phyloP scores from a whole-genome alignment of 1,140 invertebrate genomes.

The Drosophila guanche region DNA sequence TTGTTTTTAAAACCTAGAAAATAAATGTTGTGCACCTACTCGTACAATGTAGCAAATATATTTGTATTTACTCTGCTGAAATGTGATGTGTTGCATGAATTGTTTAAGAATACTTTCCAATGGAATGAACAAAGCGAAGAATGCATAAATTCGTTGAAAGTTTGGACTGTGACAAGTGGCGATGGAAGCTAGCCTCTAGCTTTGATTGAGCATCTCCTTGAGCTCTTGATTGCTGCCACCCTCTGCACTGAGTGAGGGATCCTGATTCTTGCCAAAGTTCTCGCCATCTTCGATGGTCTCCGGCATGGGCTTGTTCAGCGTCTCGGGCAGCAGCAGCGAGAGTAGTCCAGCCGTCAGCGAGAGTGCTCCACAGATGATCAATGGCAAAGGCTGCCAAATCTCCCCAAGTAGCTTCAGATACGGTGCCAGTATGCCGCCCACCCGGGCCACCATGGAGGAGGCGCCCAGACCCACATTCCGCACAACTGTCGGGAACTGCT shows the following conservation, averaged over 20 bases:
- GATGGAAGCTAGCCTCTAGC: slow-evolving; percentile 21
- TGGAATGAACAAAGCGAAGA: slow-evolving; percentile 45
- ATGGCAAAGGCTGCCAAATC: slow-evolving; percentile 88
- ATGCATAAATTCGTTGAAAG: slow-evolving; percentile 66
- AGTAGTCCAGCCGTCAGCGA: slow-evolving; percentile 87
- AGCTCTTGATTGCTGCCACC: slow-evolving; percentile 36
- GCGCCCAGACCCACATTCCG: slow-evolving; percentile 91
- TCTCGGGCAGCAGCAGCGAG: slow-evolving; percentile 90
- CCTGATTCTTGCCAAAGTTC: slow-evolving; percentile 85
- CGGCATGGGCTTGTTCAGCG: slow-evolving; percentile 89
- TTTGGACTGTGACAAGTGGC: slow-evolving; percentile 8
- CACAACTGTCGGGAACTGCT: slow-evolving; percentile 93
- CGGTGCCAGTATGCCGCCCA: slow-evolving; percentile 91
- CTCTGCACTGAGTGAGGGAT: background rate
- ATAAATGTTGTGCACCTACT: too few relatives aligned
- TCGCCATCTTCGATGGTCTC: slow-evolving; percentile 90
- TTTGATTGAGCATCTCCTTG: slow-evolving; percentile 48
- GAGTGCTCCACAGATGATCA: slow-evolving; percentile 89
- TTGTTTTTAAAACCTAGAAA: background rate
- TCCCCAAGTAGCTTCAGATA: slow-evolving; percentile 88
- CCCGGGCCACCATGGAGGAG: slow-evolving; percentile 89
- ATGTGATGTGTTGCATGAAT: slow-evolving; percentile 37
- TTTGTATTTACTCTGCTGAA: slow-evolving; percentile 30
- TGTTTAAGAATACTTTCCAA: slow-evolving; percentile 18
- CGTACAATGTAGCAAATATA: background rate